Evolutionary conservation across 2,888 invertebrate species (phyloP).

Genomic region (Bursaphelenchus okinawaensis): DNA sequence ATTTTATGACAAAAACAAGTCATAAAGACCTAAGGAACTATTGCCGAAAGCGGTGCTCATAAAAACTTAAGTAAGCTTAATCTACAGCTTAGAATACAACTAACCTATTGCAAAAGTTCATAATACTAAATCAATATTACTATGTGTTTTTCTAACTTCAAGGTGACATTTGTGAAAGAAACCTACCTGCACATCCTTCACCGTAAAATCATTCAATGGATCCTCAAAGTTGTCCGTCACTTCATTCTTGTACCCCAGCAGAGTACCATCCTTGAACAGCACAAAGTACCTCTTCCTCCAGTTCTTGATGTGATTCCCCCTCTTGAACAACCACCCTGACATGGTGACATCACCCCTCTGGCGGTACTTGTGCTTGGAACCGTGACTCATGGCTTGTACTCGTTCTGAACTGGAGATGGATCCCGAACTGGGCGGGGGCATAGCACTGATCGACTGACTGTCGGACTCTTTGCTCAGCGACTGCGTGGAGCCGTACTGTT

Average conservation of each 20-base stretch:
- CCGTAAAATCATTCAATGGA: constrained; percentile 87
- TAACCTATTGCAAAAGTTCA: too few relatives aligned
- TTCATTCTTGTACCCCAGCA: constrained; percentile 85
- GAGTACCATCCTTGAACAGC: constrained; percentile 83
- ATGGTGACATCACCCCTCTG: constrained; percentile 69
- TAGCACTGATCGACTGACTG: background rate
- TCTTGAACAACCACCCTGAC: constrained; percentile 90
- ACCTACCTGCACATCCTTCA: constrained; percentile 37
- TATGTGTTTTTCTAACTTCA: too few relatives aligned
- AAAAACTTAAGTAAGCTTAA: too few relatives aligned
- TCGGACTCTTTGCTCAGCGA: constrained; percentile 3
- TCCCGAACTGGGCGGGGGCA: background rate
- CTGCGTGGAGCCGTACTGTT: background rate
- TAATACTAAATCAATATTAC: too few relatives aligned
- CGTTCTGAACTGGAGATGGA: background rate
- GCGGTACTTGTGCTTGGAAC: background rate
- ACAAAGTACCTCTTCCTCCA: constrained; percentile 96
- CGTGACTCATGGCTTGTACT: background rate
- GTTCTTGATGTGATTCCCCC: constrained; percentile 95
- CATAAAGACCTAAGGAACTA: too few relatives aligned
- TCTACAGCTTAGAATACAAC: too few relatives aligned
- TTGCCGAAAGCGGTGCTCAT: too few relatives aligned
- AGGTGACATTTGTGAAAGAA: background rate
- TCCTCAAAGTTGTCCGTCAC: constrained; percentile 69
- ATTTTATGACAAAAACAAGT: too few relatives aligned